These are phyloP conservation scores for Trichonephila inaurata DNA, from an alignment of 1,140 invertebrate genomes.

Conservation along the genomic window DNA sequence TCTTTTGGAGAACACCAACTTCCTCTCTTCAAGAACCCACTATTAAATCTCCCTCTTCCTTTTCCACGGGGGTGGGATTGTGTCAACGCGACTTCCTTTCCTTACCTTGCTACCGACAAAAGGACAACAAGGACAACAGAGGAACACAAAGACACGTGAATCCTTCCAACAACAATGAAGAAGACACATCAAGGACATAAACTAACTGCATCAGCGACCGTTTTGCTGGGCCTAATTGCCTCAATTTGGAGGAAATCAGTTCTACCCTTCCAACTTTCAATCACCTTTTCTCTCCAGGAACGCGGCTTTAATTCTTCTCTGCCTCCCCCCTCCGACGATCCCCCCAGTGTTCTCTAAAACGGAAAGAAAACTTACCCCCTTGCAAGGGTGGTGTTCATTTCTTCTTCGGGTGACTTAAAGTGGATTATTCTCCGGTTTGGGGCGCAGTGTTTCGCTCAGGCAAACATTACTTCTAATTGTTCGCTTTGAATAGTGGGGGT, in stretches of 20 bases:
- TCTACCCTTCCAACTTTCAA: constrained; percentile 33
- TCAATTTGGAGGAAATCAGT: constrained; percentile 76
- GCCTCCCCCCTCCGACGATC: neutral
- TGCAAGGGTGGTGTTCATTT: constrained; percentile 11
- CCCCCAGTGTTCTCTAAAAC: neutral
- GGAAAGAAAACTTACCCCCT: constrained; percentile 34
- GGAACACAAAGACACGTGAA: constrained; percentile 47
- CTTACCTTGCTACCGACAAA: constrained; percentile 33
- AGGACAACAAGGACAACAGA: neutral
- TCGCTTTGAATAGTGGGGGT: constrained; percentile 10
- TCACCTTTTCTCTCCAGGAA: constrained; percentile 14
- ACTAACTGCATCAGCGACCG: constrained; percentile 74
- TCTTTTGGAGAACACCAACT: neutral
- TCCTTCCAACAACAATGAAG: constrained; percentile 46
- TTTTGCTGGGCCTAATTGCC: constrained; percentile 70
- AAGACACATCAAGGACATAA: constrained; percentile 64
- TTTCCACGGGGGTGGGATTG: neutral
- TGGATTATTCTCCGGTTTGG: constrained; percentile 46
- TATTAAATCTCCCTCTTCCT: constrained; percentile 45
- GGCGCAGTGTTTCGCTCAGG: constrained; percentile 34
- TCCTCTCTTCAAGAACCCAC: neutral
- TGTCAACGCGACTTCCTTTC: neutral
- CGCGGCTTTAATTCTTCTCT: constrained; percentile 4
- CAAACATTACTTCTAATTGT: constrained; percentile 67
- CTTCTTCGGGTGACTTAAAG: constrained; percentile 44